phyloP scores from a whole-genome alignment of 2,113 vertebrate genomes.

The Chloroceryle aenea region DNA sequence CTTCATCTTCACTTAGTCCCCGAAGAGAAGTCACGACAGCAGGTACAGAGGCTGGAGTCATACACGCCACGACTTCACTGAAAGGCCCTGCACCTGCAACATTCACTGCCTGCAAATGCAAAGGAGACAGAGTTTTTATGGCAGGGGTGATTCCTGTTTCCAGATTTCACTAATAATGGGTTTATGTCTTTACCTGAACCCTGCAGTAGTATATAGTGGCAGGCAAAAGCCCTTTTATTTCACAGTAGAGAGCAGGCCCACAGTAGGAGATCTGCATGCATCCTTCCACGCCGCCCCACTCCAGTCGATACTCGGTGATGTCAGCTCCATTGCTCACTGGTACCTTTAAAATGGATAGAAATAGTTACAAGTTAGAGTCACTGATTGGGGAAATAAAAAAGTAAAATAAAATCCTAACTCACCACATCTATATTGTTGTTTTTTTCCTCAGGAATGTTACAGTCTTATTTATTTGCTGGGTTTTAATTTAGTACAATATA shows the following conservation, averaged over 20 bases:
- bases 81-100: constrained; percentile 89
- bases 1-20: constrained; percentile 84
- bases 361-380: not conserved
- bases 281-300: constrained; percentile 95
- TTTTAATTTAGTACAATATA: not conserved
- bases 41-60: constrained; percentile 93
- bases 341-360: constrained; percentile 72
- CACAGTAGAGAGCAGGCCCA: constrained; percentile 85
- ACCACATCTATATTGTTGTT: not conserved
- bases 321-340: constrained; percentile 89
- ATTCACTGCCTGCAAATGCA: constrained; percentile 84
- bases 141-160: not conserved
- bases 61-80: constrained; percentile 88
- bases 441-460: not conserved
- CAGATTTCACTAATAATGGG: not conserved
- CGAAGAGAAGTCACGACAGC: constrained; percentile 88
- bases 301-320: constrained; percentile 89
- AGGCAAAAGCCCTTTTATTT: constrained; percentile 92
- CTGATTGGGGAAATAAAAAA: not conserved
- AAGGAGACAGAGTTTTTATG: not conserved
- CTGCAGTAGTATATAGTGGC: constrained; percentile 93
- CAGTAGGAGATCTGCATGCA: constrained; percentile 91
- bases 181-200: constrained; percentile 84
- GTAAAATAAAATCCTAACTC: not conserved
- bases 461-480: not conserved